phyloP scores from a whole-genome alignment of 2,113 vertebrate species.

The Silurus meridionalis region DNA sequence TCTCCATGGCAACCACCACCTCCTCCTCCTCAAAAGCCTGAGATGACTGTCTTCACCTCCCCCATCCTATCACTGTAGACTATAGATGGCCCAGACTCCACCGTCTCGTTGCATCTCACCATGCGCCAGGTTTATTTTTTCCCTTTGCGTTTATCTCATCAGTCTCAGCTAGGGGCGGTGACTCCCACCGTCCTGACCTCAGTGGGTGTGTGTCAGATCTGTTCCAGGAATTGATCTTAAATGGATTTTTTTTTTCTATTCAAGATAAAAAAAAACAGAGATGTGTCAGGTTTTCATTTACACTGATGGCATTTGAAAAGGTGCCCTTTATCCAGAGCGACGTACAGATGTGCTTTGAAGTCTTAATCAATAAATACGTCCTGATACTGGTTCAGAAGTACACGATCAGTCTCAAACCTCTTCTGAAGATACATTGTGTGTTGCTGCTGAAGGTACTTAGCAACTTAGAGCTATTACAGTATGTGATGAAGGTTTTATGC shows the following conservation, averaged over 20 bases:
- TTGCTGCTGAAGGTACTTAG: background rate
- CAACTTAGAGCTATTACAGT: background rate
- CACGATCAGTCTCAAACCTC: background rate
- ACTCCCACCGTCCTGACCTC: constrained; percentile 57
- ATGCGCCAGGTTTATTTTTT: constrained; percentile 1
- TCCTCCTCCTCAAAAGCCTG: constrained; percentile 66
- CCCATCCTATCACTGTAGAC: constrained; percentile 48
- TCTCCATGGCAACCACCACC: constrained; percentile 74
- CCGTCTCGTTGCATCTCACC: constrained; percentile 23
- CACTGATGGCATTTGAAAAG: background rate
- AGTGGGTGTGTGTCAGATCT: background rate
- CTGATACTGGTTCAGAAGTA: background rate
- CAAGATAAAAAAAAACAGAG: background rate
- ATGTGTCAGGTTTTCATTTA: background rate
- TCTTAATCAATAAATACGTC: background rate
- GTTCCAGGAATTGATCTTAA: background rate
- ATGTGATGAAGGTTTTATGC: background rate
- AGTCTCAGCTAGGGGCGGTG: constrained; percentile 4
- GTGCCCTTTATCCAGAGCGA: background rate
- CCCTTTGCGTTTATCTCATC: background rate
- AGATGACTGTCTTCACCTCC: constrained; percentile 61
- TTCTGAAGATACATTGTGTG: background rate
- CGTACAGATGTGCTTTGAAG: background rate
- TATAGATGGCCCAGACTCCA: constrained; percentile 18
- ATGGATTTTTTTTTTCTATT: background rate